Conservation (phyloP, 2,113 vertebrate genomes). For the Sturnus vulgaris region DNA sequence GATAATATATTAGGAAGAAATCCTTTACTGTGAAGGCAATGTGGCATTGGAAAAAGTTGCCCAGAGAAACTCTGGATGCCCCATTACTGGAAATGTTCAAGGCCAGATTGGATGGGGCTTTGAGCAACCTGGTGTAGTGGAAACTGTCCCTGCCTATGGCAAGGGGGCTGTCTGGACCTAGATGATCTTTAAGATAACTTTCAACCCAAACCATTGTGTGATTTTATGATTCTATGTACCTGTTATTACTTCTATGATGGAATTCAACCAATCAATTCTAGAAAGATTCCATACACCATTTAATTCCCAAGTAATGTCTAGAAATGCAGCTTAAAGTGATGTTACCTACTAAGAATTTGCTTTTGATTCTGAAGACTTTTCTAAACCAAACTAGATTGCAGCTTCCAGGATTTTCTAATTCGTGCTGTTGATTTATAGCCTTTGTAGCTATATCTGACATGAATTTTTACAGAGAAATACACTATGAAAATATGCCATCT, state of each 20-base stretch:
- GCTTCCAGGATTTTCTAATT: background rate
- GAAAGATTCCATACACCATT: background rate
- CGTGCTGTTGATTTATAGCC: background rate
- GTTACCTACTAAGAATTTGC: background rate
- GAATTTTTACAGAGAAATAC: background rate
- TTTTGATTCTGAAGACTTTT: background rate
- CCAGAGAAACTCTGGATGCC: background rate
- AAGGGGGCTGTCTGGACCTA: background rate
- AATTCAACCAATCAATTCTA: background rate
- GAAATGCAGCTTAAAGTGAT: background rate
- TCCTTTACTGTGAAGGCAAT: background rate
- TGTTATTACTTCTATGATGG: background rate
- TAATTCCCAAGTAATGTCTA: background rate
- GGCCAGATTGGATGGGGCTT: background rate
- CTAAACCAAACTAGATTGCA: background rate
- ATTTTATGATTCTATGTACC: background rate
- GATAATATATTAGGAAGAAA: background rate
- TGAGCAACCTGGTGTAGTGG: background rate
- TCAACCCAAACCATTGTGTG: background rate
- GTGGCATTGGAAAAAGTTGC: background rate
- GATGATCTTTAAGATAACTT: background rate
- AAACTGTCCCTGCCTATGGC: background rate
- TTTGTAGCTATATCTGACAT: background rate
- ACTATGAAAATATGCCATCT: background rate
- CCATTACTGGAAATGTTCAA: background rate